These are phyloP conservation scores for Ctenochaetus hawaiiensis DNA, from an alignment of 2,797 vertebrate species.

Conservation along the genomic window DNA sequence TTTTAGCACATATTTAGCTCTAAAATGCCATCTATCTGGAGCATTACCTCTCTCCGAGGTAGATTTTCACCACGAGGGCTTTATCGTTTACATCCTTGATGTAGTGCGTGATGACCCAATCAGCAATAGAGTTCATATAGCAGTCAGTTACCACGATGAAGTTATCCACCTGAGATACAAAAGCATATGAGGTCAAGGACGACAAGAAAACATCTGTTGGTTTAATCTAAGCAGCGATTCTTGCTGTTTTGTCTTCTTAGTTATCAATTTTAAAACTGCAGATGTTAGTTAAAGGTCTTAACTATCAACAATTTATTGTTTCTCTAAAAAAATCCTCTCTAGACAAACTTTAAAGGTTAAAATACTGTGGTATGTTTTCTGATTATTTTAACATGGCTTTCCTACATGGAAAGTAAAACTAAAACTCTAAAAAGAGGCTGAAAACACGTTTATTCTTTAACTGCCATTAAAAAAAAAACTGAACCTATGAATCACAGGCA, in stretches of 20 bases:
- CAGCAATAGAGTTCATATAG: accelerated
- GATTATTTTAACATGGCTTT: no score
- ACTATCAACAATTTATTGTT: no score
- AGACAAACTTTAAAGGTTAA: no score
- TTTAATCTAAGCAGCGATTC: background rate
- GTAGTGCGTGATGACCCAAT: constrained; percentile 64
- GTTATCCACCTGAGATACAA: constrained; percentile 84
- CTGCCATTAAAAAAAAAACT: no score
- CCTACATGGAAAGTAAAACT: no score
- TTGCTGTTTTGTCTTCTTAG: background rate
- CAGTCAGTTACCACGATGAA: constrained; percentile 69
- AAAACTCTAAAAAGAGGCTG: no score
- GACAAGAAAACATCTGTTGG: background rate
- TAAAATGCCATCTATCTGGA: background rate
- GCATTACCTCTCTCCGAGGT: constrained; percentile 24
- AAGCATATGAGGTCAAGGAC: background rate
- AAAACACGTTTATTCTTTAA: no score
- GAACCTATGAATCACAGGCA: no score
- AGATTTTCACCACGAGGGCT: constrained; percentile 80
- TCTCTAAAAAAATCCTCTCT: no score
- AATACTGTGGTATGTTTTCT: no score
- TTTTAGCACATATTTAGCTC: background rate
- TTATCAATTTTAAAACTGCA: background rate
- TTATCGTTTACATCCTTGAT: constrained; percentile 74
- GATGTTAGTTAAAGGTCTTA: background rate